Percentiles rank a stretch among this genome's conserved stretches.
phyloP scores from a whole-genome alignment of 2,888 invertebrate species.

The Aporophyla nigra region DNA sequence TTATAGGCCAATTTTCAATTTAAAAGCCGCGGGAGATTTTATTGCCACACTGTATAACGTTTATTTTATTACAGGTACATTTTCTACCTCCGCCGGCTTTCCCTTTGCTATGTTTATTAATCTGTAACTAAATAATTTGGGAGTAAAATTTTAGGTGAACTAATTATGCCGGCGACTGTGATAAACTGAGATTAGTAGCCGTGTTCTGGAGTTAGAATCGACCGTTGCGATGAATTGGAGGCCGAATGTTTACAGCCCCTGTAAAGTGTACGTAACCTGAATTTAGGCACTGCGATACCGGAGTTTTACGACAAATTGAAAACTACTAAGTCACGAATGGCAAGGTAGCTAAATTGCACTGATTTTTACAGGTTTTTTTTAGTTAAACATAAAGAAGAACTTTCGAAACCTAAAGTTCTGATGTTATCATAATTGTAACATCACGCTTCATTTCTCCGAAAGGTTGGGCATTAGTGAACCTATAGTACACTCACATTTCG shows the following conservation, averaged over 20 bases:
- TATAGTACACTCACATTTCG: no score
- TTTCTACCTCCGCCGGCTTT: constrained; percentile 40
- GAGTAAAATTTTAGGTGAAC: constrained; percentile 59
- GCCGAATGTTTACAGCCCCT: constrained; percentile 56
- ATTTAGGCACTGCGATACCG: constrained; percentile 42
- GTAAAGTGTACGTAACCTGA: constrained; percentile 57
- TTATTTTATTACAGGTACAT: constrained; percentile 59
- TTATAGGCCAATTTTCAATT: constrained; percentile 61
- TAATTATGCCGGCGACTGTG: constrained; percentile 62
- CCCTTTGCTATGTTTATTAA: constrained; percentile 56
- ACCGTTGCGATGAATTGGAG: constrained; percentile 55
- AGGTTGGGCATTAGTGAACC: no score
- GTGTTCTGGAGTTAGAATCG: constrained; percentile 45
- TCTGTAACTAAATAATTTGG: constrained; percentile 62
- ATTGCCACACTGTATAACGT: constrained; percentile 53
- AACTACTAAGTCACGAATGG: constrained; percentile 35
- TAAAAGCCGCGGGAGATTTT: constrained; percentile 58
- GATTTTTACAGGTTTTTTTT: constrained; percentile 28
- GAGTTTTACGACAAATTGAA: constrained; percentile 54
- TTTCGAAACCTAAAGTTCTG: neutral
- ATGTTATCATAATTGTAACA: no score
- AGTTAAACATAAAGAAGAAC: constrained; percentile 6
- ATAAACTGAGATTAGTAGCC: constrained; percentile 65
- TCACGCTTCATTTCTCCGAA: no score
- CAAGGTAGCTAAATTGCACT: constrained; percentile 15